Percentiles rank a stretch among this genome's conserved stretches.
Conservation (phyloP, 2,888 invertebrate genomes). For the Drosophila meridionalis region DNA sequence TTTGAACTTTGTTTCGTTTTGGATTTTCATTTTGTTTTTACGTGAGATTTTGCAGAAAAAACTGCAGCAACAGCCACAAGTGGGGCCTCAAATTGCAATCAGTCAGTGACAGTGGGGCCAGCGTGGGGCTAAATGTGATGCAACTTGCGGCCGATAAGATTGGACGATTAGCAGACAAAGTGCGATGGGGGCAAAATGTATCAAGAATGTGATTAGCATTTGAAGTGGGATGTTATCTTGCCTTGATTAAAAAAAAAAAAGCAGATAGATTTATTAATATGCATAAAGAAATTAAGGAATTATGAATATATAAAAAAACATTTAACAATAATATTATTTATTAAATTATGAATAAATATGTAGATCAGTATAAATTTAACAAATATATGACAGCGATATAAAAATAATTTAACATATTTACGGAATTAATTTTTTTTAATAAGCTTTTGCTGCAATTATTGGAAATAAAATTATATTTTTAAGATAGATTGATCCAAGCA, state of each 20-base stretch:
- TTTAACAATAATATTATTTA: too few species aligned
- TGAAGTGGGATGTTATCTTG: neutral
- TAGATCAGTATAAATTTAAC: too few species aligned
- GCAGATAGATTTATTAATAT: too few species aligned
- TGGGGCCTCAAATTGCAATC: constrained; percentile 48
- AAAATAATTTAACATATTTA: too few species aligned
- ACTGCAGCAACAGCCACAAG: constrained; percentile 57
- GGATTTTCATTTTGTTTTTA: constrained; percentile 10
- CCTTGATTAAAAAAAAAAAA: neutral
- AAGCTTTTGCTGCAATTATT: too few species aligned
- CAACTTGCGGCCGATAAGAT: neutral
- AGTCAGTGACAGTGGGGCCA: constrained; percentile 27
- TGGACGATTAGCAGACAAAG: neutral
- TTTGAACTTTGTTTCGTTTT: constrained; percentile 46
- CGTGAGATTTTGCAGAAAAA: constrained; percentile 32
- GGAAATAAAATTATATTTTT: too few species aligned
- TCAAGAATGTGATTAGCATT: neutral
- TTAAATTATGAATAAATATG: too few species aligned
- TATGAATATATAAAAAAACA: too few species aligned
- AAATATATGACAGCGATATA: too few species aligned
- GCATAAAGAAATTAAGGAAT: too few species aligned
- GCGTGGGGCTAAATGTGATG: neutral
- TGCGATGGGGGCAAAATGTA: neutral
- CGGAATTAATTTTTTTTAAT: too few species aligned
- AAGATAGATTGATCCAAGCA: too few species aligned